Evolutionary conservation across 2,888 invertebrate genomes (phyloP), one percentile per base, ranked within the genome.

Genomic region (Hirtodrosophila confusa): DNA sequence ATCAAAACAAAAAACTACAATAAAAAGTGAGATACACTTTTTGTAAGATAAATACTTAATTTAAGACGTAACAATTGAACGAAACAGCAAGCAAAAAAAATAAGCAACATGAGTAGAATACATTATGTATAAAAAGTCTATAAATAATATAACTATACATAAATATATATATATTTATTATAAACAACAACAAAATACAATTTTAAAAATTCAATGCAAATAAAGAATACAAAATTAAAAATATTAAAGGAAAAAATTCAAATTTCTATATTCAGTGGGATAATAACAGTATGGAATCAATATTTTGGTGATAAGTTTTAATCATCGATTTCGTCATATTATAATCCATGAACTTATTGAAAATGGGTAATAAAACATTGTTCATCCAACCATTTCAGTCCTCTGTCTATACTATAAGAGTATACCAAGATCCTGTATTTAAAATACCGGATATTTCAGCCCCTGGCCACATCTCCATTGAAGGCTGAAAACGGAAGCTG

Each of bases 131-230:
- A 65, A 77, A 74, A 72, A 78, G 40, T 75, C 61, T 58, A 75
- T 65, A 57, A 71, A 65, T 71, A 75, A 78, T 63, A 71, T 54
- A 63, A 62, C 51, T 64, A 65, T 71, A 80, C 47, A 69, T 54
- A 80, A 61, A 69, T 53, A 56, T n/a, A 69, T 51, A 75, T 57
- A 82, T 82, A 84, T 86, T 80, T 82, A 86, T 84, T 86, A 86
- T 75, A 77, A 65, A 86, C 77, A 68, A 86, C 71, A 78, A 75
- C 79, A 82, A 75, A 86, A 82, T 86, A 77, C 72, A 86, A 82
- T 82, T 82, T 75, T 77, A 82, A 83, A 82, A 82, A 86, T 86
- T 86, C 66, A 83, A 86, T 72, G 61, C 67, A 65, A 74, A 74
- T 74, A 70, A 74, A 73, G 70, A 75, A 69, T 65, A 27, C 69